Base-by-base conservation (phyloP, 1,140 invertebrate genomes). In the Lucilia sericata region DNA sequence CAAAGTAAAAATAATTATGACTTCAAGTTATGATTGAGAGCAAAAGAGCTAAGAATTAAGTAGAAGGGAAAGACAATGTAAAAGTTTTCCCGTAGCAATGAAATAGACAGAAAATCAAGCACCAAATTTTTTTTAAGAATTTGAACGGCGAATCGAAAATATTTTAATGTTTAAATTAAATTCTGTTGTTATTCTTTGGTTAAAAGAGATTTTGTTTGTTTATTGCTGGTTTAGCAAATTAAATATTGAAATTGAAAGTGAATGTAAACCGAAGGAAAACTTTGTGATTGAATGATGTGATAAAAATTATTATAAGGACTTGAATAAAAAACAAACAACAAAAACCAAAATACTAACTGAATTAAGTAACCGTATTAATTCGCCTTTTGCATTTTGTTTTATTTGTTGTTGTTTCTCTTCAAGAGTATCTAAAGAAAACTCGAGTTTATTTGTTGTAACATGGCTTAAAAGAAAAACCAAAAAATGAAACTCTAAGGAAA, bases 331-430 rank as follows among this genome's bases (percentile, higher is more conserved):
- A 70, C 1, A 21, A 70, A 55, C 17, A 55, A 42, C 42, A 42
- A 42, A 17, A 60, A 3, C 55, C 55, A 60, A 60, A 60, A 60
- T 7, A 60, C 13, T 7, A 60, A 60, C 13, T 14, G n/a, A 70
- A n/a, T 70, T 70, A 70, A 70, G 65, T 70, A 70, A 70, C 65
- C 65, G 19, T 70, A 70, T 70, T 70, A 70, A 70, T 70, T 5
- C n/a, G 25, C 25, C 3, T 21, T 21, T 21, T 7, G 65, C 21
- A 17, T 70, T 70, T 70, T 70, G 60, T 19, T 19, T 65, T 49
- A n/a, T 65, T n/a, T 65, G 25, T 30, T 30, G 51, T n/a, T 60
- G 2, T n/a, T 60, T 60, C 17, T 60, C n/a, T 60, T n/a, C n/a
- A 60, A 60, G 55, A 30, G 25, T 30, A 30, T 30, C 25, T 30